These are phyloP conservation scores for Hormiphora californensis DNA, from an alignment of 37 sponge, comb jelly and placozoan species.

Conservation along the genomic window DNA sequence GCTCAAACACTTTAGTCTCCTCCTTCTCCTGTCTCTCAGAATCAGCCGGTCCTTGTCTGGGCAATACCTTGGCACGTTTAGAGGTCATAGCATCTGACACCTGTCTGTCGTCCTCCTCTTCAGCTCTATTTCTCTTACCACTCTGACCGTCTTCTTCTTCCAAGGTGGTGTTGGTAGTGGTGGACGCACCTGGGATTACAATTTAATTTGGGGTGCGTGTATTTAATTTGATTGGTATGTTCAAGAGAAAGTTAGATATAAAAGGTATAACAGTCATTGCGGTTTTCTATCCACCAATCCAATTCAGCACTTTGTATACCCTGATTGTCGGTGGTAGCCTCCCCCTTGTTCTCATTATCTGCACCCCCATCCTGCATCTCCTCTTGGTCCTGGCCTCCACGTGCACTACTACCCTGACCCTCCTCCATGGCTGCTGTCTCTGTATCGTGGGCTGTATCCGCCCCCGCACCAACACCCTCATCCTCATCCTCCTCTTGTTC, in stretches of 20 bases:
- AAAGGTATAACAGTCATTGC: no score
- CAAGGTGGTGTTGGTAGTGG: no score
- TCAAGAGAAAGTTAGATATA: no score
- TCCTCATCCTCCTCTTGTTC: background rate
- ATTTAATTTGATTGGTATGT: no score
- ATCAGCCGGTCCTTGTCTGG: no score
- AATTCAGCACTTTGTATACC: background rate
- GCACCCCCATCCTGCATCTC: background rate
- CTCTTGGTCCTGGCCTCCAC: conserved; percentile 13
- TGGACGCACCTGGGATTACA: background rate
- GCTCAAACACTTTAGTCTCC: background rate
- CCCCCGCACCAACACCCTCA: background rate
- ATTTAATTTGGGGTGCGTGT: background rate
- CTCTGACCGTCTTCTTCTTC: background rate
- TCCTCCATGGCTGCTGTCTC: background rate
- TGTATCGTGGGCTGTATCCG: background rate
- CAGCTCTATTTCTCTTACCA: background rate
- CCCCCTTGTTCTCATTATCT: conserved; percentile 51
- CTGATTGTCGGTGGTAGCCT: background rate
- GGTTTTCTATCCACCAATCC: background rate
- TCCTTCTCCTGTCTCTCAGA: no score
- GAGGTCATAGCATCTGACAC: background rate
- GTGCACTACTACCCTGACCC: background rate
- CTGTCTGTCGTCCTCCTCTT: background rate
- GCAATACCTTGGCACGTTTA: conserved; percentile 5